Percentiles rank a stretch among this genome's conserved stretches.
Conservation (phyloP, 2,113 vertebrate genomes). For the Puntigrus tetrazona region DNA sequence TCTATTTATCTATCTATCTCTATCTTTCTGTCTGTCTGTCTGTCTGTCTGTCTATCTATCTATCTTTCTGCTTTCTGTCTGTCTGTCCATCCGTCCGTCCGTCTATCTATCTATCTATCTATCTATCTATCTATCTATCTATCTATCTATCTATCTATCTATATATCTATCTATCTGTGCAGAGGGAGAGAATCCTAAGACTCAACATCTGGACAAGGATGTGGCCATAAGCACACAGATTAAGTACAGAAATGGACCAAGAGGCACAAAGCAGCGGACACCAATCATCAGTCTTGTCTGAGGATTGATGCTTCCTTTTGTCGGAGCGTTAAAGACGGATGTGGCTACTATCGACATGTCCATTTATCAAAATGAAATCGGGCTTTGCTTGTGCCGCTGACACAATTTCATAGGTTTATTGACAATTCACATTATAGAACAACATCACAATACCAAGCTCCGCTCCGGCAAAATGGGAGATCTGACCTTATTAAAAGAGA, state of each 20-base stretch:
- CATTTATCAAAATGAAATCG: neutral
- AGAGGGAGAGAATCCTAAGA: neutral
- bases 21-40: neutral
- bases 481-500: constrained; percentile 24
- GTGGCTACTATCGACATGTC: neutral
- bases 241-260: constrained; percentile 17
- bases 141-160: neutral
- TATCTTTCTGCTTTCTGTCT: neutral
- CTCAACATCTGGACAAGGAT: constrained; percentile 20
- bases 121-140: neutral
- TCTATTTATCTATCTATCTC: neutral
- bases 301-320: neutral
- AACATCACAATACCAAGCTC: neutral
- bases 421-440: neutral
- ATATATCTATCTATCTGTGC: neutral
- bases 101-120: neutral
- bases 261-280: neutral
- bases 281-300: neutral
- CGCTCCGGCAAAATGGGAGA: neutral
- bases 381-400: neutral
- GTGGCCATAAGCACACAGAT: constrained; percentile 1
- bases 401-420: neutral
- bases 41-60: neutral
- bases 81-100: neutral
- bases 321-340: neutral